Conservation (phyloP, 2,888 invertebrate species). For the Synanthedon myopaeformis region DNA sequence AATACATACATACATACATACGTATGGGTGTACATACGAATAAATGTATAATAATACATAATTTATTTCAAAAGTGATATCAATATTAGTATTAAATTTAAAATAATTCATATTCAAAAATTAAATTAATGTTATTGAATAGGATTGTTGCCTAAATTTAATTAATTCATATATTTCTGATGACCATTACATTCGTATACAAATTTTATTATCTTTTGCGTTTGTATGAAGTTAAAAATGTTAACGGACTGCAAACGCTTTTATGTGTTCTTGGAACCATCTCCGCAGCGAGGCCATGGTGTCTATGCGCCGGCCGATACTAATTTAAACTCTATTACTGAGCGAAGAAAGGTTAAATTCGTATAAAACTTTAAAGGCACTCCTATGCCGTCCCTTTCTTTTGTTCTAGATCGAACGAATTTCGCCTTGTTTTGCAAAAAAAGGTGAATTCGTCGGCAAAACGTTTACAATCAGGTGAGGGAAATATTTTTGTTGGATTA, state of each 20-base stretch:
- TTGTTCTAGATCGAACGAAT: slow-evolving; percentile 44
- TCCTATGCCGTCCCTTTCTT: slow-evolving; percentile 5
- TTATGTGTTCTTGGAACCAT: slow-evolving; percentile 27
- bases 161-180: no score
- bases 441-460: not conserved
- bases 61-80: no score
- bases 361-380: not conserved
- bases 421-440: slow-evolving; percentile 16
- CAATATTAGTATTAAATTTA: no score
- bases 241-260: slow-evolving; percentile 28
- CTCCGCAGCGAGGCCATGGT: slow-evolving; percentile 2
- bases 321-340: not conserved
- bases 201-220: not conserved
- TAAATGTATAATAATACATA: no score
- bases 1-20: no score
- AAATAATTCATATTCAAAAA: no score
- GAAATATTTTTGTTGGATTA: not conserved
- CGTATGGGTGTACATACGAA: no score
- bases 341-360: not conserved
- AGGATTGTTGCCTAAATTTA: no score
- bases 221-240: slow-evolving; percentile 30
- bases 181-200: not conserved
- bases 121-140: no score
- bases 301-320: not conserved
- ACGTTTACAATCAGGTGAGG: not conserved